Conservation (phyloP, 2,797 vertebrate species). For the Crenuchus spilurus region DNA sequence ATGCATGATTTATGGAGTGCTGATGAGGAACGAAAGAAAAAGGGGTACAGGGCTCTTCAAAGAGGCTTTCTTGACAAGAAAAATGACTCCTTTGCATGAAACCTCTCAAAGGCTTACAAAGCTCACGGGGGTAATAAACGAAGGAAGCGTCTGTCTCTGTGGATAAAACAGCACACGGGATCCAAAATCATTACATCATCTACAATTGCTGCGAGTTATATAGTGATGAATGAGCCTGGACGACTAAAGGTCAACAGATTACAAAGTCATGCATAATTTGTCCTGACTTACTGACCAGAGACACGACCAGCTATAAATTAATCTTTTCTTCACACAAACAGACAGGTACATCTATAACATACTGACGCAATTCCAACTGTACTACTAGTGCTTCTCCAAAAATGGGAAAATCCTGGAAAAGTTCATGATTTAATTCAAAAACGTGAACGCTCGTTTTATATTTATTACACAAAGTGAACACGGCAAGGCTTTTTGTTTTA, state of each 20-base stretch:
- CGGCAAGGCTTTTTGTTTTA: too few relatives aligned
- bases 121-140: constrained; percentile 62
- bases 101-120: constrained; percentile 46
- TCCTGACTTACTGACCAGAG: constrained; percentile 3
- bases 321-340: neutral
- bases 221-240: constrained; percentile 8
- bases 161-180: constrained; percentile 13
- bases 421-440: too few relatives aligned
- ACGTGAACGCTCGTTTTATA: too few relatives aligned
- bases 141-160: constrained; percentile 53
- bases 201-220: neutral
- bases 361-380: neutral
- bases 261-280: constrained; percentile 11
- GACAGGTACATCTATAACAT: neutral
- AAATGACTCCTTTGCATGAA: constrained; percentile 51
- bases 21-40: constrained; percentile 52
- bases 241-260: constrained; percentile 2
- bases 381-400: too few relatives aligned
- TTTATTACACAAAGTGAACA: too few relatives aligned
- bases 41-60: constrained; percentile 62
- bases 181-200: constrained; percentile 35
- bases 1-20: constrained; percentile 59
- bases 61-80: constrained; percentile 63
- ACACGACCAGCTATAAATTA: neutral
- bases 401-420: too few relatives aligned